phyloP scores from a whole-genome alignment of 2,888 invertebrate genomes.

The Ellobium chinense region DNA sequence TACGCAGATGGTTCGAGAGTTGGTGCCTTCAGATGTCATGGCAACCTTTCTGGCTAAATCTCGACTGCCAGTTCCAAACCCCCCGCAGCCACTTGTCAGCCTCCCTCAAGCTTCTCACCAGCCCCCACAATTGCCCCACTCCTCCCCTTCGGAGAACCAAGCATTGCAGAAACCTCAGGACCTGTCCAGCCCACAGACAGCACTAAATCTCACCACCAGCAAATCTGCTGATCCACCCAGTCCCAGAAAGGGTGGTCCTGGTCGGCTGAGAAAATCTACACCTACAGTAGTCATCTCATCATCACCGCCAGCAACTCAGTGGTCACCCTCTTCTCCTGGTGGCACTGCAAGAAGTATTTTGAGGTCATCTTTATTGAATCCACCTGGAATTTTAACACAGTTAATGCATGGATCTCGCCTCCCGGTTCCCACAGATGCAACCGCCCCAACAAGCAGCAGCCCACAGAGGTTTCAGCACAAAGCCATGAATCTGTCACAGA shows the following conservation, averaged over 20 bases:
- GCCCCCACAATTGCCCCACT: not conserved
- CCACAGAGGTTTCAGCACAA: not conserved
- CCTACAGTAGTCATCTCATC: not conserved
- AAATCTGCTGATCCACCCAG: not conserved
- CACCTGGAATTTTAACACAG: not conserved
- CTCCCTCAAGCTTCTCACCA: not conserved
- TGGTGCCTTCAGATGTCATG: conserved; percentile 42
- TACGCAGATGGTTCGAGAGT: conserved; percentile 39
- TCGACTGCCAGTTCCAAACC: not conserved
- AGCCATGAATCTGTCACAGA: not conserved
- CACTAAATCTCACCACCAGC: conserved; percentile 31
- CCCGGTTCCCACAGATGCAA: not conserved
- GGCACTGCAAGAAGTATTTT: not conserved
- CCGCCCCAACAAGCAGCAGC: not conserved
- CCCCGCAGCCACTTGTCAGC: not conserved
- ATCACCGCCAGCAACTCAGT: not conserved
- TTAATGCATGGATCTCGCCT: not conserved
- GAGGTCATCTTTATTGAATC: conserved; percentile 21
- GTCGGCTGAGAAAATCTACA: not conserved
- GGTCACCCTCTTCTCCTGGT: not conserved
- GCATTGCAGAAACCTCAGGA: not conserved
- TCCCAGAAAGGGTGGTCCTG: not conserved
- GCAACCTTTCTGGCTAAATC: conserved; percentile 17
- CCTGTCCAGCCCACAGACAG: not conserved
- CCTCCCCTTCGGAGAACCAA: not conserved